Evolutionary conservation across 2,113 vertebrate genomes (phyloP).

Genomic region (Vidua chalybeata): DNA sequence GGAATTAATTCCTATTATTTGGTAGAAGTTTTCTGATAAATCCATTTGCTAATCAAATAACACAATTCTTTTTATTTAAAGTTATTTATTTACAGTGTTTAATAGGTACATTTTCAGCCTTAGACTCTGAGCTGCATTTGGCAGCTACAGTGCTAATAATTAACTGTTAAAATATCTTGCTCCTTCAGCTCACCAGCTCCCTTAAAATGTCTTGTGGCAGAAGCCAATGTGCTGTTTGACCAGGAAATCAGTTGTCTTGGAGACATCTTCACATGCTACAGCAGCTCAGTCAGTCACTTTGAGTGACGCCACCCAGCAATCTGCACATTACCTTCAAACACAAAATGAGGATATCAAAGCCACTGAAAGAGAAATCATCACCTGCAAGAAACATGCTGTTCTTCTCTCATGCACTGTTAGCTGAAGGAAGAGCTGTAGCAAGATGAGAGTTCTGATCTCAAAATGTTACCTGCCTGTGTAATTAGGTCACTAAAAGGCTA

Average conservation of each 20-base stretch:
- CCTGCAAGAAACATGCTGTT: slow-evolving; percentile 14
- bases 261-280: slow-evolving; percentile 33
- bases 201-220: slow-evolving; percentile 26
- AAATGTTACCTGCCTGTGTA: neutral
- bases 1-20: neutral
- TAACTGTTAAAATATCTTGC: slow-evolving; percentile 8
- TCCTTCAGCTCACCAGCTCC: slow-evolving; percentile 34
- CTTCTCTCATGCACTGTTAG: neutral
- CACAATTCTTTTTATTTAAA: neutral
- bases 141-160: slow-evolving; percentile 28
- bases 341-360: slow-evolving; percentile 48
- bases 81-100: neutral
- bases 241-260: slow-evolving; percentile 50
- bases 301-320: slow-evolving; percentile 5
- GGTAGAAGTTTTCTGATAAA: neutral
- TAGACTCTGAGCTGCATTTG: neutral
- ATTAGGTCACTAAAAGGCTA: slow-evolving; percentile 17
- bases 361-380: slow-evolving; percentile 36
- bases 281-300: slow-evolving; percentile 47
- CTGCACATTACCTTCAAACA: slow-evolving; percentile 33
- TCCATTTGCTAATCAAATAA: neutral
- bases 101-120: neutral
- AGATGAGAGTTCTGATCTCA: slow-evolving; percentile 1
- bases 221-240: slow-evolving; percentile 30
- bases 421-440: slow-evolving; percentile 7